phyloP scores from a whole-genome alignment of 2,113 vertebrate species.

The Oncorhynchus mykiss region DNA sequence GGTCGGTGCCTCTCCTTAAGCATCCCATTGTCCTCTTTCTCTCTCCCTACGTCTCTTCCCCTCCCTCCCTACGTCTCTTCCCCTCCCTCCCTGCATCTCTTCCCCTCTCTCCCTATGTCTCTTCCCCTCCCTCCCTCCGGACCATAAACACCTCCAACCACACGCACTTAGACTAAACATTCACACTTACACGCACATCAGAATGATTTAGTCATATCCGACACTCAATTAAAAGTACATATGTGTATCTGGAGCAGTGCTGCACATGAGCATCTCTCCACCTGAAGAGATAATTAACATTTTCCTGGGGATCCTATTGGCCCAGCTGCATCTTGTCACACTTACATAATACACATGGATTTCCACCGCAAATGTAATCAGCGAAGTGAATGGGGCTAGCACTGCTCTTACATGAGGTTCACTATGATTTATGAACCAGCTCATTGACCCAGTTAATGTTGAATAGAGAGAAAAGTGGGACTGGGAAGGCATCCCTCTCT shows the following conservation, averaged over 20 bases:
- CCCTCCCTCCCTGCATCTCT: conserved; percentile 12
- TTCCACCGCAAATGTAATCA: conserved; percentile 74
- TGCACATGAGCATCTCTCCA: conserved; percentile 25
- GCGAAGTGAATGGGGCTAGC: conserved; percentile 56
- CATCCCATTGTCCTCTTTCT: too few species aligned
- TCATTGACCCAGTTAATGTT: conserved; percentile 79
- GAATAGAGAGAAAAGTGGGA: conserved; percentile 50
- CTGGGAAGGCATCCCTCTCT: conserved; percentile 42
- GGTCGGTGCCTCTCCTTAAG: conserved; percentile 17
- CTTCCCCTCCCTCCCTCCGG: not conserved
- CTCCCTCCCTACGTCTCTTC: not conserved
- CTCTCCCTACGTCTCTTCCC: too few species aligned
- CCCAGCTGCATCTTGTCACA: conserved; percentile 70
- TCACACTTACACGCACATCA: conserved; percentile 16
- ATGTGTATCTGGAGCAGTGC: conserved; percentile 29
- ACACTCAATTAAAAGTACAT: conserved; percentile 49
- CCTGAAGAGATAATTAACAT: conserved; percentile 73
- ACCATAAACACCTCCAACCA: conserved; percentile 4
- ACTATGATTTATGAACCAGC: conserved; percentile 78
- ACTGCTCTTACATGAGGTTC: conserved; percentile 67
- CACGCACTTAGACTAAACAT: conserved; percentile 12
- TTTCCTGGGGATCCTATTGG: conserved; percentile 58
- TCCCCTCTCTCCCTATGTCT: not conserved
- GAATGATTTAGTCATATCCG: conserved; percentile 28
- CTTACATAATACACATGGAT: conserved; percentile 52